Evolutionary conservation across 2,888 invertebrate genomes (phyloP).

Genomic region (Rotaria socialis): DNA sequence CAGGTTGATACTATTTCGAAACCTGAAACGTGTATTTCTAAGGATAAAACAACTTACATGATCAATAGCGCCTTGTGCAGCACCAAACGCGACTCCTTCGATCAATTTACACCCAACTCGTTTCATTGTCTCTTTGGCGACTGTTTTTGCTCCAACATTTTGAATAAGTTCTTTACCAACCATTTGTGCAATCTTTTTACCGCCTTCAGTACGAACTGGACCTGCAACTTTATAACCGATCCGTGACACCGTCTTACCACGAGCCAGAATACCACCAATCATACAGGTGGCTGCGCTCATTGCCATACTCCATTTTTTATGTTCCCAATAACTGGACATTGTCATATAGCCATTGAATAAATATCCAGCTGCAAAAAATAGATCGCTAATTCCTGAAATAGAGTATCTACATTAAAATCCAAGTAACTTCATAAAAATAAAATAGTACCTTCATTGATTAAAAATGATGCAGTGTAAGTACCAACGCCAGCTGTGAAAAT

Average conservation of each 20-base stretch:
- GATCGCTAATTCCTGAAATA: neutral
- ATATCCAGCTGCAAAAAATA: neutral
- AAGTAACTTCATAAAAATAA: too few species aligned
- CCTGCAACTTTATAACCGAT: neutral
- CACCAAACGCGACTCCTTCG: neutral
- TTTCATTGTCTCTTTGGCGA: neutral
- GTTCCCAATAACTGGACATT: conserved; percentile 12
- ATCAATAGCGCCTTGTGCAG: neutral
- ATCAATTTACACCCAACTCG: neutral
- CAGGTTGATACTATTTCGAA: too few species aligned
- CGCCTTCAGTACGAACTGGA: neutral
- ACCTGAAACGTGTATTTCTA: neutral
- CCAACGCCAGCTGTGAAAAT: neutral
- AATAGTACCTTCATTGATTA: neutral
- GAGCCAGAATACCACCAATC: neutral
- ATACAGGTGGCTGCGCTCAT: neutral
- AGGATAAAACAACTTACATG: neutral
- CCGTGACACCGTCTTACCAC: neutral
- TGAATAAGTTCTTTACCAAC: neutral
- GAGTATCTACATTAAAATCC: too few species aligned
- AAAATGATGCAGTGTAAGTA: neutral
- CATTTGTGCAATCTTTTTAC: neutral
- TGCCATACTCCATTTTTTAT: conserved; percentile 8
- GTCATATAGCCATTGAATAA: neutral
- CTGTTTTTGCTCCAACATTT: neutral